These are phyloP conservation scores for Lophochroa leadbeateri DNA, from an alignment of 2,113 vertebrate species.

Conservation along the genomic window DNA sequence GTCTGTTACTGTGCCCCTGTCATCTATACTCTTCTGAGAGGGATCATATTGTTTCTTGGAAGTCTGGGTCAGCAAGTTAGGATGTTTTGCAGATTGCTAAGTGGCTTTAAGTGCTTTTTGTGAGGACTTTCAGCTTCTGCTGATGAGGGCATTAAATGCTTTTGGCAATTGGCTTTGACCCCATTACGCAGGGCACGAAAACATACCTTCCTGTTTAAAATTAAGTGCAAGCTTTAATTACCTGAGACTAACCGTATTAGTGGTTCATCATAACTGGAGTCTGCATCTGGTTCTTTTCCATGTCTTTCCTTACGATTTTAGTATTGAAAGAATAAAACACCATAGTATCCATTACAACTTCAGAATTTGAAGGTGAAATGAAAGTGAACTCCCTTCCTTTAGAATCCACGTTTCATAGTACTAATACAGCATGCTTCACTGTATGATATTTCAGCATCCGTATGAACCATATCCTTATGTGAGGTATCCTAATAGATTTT, in stretches of 20 bases:
- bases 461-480: not conserved
- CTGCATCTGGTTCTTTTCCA: not conserved
- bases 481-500: not conserved
- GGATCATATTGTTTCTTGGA: not conserved
- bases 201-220: not conserved
- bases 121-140: not conserved
- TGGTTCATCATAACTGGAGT: not conserved
- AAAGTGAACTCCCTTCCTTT: not conserved
- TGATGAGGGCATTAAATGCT: not conserved
- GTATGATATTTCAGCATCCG: not conserved
- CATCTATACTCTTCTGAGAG: accelerated
- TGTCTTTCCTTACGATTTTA: not conserved
- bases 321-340: not conserved
- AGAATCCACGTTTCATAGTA: not conserved
- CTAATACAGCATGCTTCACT: not conserved
- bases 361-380: not conserved
- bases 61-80: not conserved
- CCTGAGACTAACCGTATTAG: not conserved
- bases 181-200: not conserved
- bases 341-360: not conserved
- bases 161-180: not conserved
- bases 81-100: not conserved
- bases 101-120: not conserved
- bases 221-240: not conserved
- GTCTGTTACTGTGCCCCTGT: not conserved